Evolutionary conservation across 2,888 invertebrate genomes (phyloP).

Genomic region (Hoplodrina ambigua): DNA sequence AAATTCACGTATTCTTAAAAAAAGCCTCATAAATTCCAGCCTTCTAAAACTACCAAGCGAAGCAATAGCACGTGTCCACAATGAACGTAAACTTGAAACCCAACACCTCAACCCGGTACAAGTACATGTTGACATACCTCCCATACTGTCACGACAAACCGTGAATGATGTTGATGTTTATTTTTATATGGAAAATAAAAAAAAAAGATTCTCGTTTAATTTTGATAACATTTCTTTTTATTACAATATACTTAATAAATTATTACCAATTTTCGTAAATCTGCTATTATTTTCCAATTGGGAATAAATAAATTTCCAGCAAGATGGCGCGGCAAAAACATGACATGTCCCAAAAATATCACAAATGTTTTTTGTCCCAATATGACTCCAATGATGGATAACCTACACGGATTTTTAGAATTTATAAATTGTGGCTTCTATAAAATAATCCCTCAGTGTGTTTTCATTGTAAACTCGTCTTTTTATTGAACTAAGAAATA

Average conservation of each 20-base stretch:
- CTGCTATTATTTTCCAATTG: neutral
- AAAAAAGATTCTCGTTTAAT: conserved; percentile 59
- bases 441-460: neutral
- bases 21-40: conserved; percentile 25
- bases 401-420: neutral
- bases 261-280: conserved; percentile 15
- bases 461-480: conserved; percentile 46
- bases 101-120: conserved; percentile 67
- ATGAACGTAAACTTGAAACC: conserved; percentile 59
- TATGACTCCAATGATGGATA: conserved; percentile 22
- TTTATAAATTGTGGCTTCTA: neutral
- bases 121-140: conserved; percentile 78
- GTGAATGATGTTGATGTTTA: conserved; percentile 72
- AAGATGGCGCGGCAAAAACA: conserved; percentile 18
- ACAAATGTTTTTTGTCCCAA: conserved; percentile 3
- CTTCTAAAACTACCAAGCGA: conserved; percentile 54
- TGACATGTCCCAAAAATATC: conserved; percentile 17
- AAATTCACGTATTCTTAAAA: neutral
- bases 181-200: conserved; percentile 81
- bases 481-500: conserved; percentile 24
- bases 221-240: conserved; percentile 17
- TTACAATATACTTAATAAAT: conserved; percentile 4
- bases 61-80: conserved; percentile 62
- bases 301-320: conserved; percentile 1
- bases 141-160: conserved; percentile 77